phyloP scores from a whole-genome alignment of 2,113 vertebrate genomes.

The Phrynosoma blainvillii region DNA sequence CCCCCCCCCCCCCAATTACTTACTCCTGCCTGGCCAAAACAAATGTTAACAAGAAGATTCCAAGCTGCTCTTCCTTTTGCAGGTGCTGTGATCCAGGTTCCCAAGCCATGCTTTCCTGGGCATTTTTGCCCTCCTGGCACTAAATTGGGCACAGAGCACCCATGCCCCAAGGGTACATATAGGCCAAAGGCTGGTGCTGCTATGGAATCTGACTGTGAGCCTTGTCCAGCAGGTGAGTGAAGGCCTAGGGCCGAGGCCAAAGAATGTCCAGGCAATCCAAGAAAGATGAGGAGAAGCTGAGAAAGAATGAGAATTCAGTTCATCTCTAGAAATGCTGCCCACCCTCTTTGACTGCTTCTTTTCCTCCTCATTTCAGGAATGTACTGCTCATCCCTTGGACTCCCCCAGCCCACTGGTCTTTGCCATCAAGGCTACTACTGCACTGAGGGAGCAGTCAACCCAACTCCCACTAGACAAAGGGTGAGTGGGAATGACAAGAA shows the following conservation, averaged over 20 bases:
- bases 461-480: conserved; percentile 81
- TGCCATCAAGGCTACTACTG: conserved; percentile 87
- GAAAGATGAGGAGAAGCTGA: not conserved
- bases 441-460: conserved; percentile 79
- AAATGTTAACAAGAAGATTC: not conserved
- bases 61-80: not conserved
- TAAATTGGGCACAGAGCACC: conserved; percentile 73
- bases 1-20: too few relatives aligned
- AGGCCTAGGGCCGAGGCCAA: too few relatives aligned
- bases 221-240: conserved; percentile 84
- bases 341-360: rapidly evolving
- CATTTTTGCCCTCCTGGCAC: conserved; percentile 85
- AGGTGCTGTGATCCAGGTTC: conserved; percentile 72
- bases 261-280: rapidly evolving
- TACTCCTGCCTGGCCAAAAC: not conserved
- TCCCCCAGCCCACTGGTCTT: conserved; percentile 80
- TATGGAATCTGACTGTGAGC: conserved; percentile 76
- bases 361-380: conserved; percentile 76
- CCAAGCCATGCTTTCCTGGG: conserved; percentile 77
- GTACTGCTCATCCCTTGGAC: conserved; percentile 85
- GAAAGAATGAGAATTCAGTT: rapidly evolving
- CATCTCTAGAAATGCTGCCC: rapidly evolving
- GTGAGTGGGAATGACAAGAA: conserved; percentile 41
- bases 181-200: conserved; percentile 76
- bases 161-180: conserved; percentile 85